Evolutionary conservation across 1,140 invertebrate genomes (phyloP).

Genomic region (Danaus plexippus): DNA sequence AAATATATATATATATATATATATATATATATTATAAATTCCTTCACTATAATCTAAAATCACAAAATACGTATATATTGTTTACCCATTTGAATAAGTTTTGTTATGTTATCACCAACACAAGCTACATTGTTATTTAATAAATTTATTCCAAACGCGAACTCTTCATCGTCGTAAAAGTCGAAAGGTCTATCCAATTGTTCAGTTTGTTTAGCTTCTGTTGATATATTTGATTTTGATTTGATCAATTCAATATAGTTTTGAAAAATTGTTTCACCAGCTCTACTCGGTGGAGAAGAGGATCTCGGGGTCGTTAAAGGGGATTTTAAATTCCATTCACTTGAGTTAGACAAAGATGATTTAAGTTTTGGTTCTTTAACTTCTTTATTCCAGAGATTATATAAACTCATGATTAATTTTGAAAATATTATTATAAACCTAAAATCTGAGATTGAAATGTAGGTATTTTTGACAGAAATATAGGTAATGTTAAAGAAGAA

Average conservation of each 20-base stretch:
- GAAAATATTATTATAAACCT: constrained; percentile 4
- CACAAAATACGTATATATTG: not conserved
- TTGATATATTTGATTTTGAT: constrained; percentile 45
- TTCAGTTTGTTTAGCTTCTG: constrained; percentile 35
- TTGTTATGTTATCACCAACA: constrained; percentile 56
- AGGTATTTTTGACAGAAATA: constrained; percentile 1
- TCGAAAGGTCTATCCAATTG: constrained; percentile 51
- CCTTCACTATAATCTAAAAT: too few species aligned
- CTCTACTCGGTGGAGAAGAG: constrained; percentile 32
- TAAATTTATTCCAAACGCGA: constrained; percentile 55
- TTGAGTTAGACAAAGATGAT: constrained; percentile 22
- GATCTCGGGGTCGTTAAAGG: constrained; percentile 30
- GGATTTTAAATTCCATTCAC: constrained; percentile 34
- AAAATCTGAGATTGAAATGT: not conserved
- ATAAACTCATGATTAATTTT: constrained; percentile 45
- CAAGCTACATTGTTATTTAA: constrained; percentile 59
- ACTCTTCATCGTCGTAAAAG: constrained; percentile 58
- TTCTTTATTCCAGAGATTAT: constrained; percentile 37
- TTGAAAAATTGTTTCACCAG: constrained; percentile 44
- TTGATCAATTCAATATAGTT: constrained; percentile 50
- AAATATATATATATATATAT: too few species aligned
- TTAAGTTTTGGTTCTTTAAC: constrained; percentile 33
- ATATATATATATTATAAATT: too few species aligned
- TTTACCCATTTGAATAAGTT: constrained; percentile 60
- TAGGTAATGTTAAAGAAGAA: not conserved